These are phyloP conservation scores for Australoheros facetus DNA, from an alignment of 2,797 vertebrate genomes.

Conservation along the genomic window DNA sequence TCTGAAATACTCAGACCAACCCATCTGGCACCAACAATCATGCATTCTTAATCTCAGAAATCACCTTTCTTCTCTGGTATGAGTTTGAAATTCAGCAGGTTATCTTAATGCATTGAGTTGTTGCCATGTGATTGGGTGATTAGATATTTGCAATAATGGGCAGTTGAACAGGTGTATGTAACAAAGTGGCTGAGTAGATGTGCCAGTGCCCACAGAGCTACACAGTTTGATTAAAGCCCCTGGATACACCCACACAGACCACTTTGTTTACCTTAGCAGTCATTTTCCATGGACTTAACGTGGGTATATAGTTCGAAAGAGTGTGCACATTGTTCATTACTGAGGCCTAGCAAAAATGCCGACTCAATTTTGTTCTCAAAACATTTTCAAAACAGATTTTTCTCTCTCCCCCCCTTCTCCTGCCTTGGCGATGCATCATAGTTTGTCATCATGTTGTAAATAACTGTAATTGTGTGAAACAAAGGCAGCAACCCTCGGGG, in stretches of 20 bases:
- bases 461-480: background rate
- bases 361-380: background rate
- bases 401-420: too few species aligned
- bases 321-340: background rate
- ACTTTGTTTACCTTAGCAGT: too few species aligned
- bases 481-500: background rate
- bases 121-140: background rate
- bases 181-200: background rate
- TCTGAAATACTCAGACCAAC: too few species aligned
- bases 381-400: background rate
- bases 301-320: background rate
- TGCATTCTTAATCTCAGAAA: too few species aligned
- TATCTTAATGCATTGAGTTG: rapidly evolving
- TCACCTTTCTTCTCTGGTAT: too few species aligned
- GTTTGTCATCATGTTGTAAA: background rate
- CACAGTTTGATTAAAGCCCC: background rate
- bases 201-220: background rate
- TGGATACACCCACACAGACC: background rate
- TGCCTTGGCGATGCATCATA: background rate
- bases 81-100: background rate
- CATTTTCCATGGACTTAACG: background rate
- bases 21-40: too few species aligned
- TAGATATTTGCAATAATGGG: background rate
- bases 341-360: background rate
- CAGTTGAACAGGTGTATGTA: background rate